A percentile compares a stretch with the other conserved stretches of the same genome.
phyloP scores from a whole-genome alignment of 2,888 invertebrate genomes.

The Scelioninae gen. 1 region DNA sequence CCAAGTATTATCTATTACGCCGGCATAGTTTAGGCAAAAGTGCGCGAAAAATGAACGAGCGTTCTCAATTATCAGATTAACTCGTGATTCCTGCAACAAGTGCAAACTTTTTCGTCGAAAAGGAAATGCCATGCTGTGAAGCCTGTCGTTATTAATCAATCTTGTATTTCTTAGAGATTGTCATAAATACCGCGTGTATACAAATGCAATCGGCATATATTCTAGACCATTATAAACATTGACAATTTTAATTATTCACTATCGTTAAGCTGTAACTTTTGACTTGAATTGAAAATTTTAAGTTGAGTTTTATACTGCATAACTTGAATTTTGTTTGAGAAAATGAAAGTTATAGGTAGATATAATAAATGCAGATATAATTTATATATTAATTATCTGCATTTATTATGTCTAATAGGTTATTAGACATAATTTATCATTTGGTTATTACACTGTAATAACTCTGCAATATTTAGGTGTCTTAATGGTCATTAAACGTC shows the following conservation, averaged over 20 bases:
- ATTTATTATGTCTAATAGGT: too few relatives aligned
- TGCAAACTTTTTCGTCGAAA: slow-evolving; percentile 56
- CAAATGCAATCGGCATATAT: slow-evolving; percentile 20
- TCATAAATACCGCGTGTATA: slow-evolving; percentile 29
- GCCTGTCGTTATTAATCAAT: slow-evolving; percentile 47
- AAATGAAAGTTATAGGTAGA: too few relatives aligned
- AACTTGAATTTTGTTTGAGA: too few relatives aligned
- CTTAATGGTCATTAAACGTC: too few relatives aligned
- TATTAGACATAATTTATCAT: too few relatives aligned
- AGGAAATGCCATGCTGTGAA: slow-evolving; percentile 34
- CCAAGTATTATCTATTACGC: too few relatives aligned
- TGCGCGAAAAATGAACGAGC: slow-evolving; percentile 4
- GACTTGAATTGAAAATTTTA: slow-evolving; percentile 10
- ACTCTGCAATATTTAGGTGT: too few relatives aligned
- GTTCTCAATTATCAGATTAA: slow-evolving; percentile 61
- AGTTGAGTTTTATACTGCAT: neutral
- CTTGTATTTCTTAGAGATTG: slow-evolving; percentile 44
- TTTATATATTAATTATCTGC: too few relatives aligned
- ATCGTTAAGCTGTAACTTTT: slow-evolving; percentile 31
- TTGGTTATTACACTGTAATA: too few relatives aligned
- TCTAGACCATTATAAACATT: slow-evolving; percentile 35
- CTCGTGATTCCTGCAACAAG: slow-evolving; percentile 59
- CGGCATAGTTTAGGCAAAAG: slow-evolving; percentile 27
- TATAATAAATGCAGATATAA: too few relatives aligned
- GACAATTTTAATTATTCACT: slow-evolving; percentile 50